A percentile compares a stretch with the other conserved stretches of the same genome.
phyloP scores from a whole-genome alignment of 2,797 vertebrate genomes.

The Miichthys miiuy region DNA sequence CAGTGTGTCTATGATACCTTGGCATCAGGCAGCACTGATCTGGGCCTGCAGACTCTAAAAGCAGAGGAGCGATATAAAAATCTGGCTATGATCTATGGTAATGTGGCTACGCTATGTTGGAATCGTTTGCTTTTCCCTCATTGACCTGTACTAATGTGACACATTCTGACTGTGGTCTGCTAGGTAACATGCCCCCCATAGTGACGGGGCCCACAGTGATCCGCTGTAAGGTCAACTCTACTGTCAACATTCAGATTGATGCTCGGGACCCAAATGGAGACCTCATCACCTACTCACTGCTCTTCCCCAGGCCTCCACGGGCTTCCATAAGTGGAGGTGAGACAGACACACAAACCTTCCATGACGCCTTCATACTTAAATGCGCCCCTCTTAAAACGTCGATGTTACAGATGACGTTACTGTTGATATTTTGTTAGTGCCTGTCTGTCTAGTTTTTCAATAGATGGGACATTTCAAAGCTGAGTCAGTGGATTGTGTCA shows the following conservation, averaged over 20 bases:
- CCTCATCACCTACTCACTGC: conserved; percentile 81
- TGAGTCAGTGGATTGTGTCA: conserved; percentile 48
- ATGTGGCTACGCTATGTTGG: neutral
- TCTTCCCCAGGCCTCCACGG: conserved; percentile 79
- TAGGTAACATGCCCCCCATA: conserved; percentile 87
- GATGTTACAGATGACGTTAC: conserved; percentile 22
- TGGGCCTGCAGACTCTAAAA: conserved; percentile 78
- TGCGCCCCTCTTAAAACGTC: conserved; percentile 1
- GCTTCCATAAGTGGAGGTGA: conserved; percentile 79
- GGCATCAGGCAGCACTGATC: conserved; percentile 66
- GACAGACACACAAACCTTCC: conserved; percentile 29
- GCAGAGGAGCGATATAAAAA: conserved; percentile 71
- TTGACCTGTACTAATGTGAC: conserved; percentile 25
- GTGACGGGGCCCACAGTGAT: conserved; percentile 83
- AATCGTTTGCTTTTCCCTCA: neutral
- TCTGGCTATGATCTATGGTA: conserved; percentile 78
- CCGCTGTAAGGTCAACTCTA: conserved; percentile 78
- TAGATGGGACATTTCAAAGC: conserved; percentile 53
- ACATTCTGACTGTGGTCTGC: conserved; percentile 13
- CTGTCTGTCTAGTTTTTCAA: conserved; percentile 27
- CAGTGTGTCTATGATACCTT: conserved; percentile 85
- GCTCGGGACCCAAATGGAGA: conserved; percentile 85
- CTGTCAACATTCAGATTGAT: conserved; percentile 72
- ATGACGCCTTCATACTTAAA: neutral
- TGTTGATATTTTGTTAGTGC: conserved; percentile 48